Conservation (phyloP, 2,113 vertebrate species). For the Arenaria interpres region DNA sequence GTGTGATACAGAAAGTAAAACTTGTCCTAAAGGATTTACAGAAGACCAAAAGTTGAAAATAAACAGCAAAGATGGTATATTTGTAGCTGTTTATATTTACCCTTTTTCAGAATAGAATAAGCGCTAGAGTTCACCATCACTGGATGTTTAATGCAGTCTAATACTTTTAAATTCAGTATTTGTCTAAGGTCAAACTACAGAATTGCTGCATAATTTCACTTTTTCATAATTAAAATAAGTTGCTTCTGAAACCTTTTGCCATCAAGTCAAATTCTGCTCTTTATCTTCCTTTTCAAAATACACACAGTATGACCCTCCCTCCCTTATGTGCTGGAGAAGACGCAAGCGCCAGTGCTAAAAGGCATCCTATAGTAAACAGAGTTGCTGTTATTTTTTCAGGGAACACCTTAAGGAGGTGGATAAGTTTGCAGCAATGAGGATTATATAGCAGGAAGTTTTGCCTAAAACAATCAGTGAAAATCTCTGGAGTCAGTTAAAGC, state of each 20-base stretch:
- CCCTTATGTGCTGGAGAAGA: rapidly evolving
- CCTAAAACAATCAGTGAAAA: neutral
- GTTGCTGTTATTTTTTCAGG: neutral
- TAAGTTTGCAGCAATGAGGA: neutral
- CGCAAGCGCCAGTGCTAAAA: neutral
- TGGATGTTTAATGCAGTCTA: neutral
- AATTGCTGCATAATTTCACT: neutral
- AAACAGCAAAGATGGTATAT: neutral
- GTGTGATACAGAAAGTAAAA: neutral
- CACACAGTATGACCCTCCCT: neutral
- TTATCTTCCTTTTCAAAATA: neutral
- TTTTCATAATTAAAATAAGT: neutral
- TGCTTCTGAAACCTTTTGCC: neutral
- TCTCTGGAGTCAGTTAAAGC: neutral
- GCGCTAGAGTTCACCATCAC: neutral
- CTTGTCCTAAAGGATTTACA: neutral
- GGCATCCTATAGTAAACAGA: neutral
- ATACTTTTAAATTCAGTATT: neutral
- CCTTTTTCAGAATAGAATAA: neutral
- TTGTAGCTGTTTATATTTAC: neutral
- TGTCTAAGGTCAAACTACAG: neutral
- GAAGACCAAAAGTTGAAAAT: neutral
- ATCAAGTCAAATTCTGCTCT: neutral
- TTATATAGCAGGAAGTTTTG: neutral
- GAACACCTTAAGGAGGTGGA: neutral